phyloP scores from a whole-genome alignment of 2,113 vertebrate genomes.

The Erpornis zantholeuca region DNA sequence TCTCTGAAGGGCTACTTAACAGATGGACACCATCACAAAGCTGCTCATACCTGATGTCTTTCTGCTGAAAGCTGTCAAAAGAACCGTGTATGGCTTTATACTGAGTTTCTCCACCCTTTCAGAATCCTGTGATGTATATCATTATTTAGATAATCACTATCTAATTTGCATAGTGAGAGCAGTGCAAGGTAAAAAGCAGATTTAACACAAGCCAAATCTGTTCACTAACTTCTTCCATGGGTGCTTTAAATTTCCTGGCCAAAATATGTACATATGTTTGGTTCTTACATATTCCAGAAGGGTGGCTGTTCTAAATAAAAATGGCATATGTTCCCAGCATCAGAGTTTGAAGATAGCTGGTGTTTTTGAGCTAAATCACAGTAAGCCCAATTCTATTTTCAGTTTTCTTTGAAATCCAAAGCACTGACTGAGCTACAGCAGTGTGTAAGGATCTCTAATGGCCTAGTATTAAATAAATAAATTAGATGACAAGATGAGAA shows the following conservation, averaged over 20 bases:
- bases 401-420: neutral
- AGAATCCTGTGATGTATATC: neutral
- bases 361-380: neutral
- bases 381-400: conserved; percentile 26
- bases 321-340: conserved; percentile 4
- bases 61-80: neutral
- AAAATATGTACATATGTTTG: neutral
- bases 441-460: neutral
- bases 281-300: neutral
- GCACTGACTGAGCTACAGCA: neutral
- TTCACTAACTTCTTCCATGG: neutral
- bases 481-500: neutral
- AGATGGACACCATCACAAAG: neutral
- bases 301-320: conserved; percentile 32
- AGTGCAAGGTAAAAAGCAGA: neutral
- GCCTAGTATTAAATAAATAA: neutral
- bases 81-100: neutral
- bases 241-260: neutral
- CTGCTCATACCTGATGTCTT: neutral
- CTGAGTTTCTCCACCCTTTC: neutral
- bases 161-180: neutral
- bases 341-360: conserved; percentile 17
- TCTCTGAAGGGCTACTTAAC: neutral
- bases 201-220: neutral
- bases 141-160: neutral